These are phyloP conservation scores for Pseudococcus jackbeardsleyi DNA, from an alignment of 2,888 invertebrate species.

Conservation along the genomic window DNA sequence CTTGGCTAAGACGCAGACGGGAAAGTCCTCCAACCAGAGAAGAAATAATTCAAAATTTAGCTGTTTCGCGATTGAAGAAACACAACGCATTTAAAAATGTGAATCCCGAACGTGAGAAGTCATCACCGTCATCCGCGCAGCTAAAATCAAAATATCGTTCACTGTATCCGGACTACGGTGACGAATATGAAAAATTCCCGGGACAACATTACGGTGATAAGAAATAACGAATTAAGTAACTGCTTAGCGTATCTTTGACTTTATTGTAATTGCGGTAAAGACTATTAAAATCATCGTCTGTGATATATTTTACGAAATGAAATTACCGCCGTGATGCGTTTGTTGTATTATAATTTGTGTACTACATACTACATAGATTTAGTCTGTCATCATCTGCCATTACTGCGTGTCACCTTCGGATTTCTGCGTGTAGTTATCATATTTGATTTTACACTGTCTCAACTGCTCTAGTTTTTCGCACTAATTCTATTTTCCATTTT, in stretches of 20 bases:
- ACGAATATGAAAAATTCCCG: conserved; percentile 26
- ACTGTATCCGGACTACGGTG: neutral
- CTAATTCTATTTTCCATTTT: too few relatives aligned
- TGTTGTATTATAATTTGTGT: too few relatives aligned
- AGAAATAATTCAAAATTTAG: conserved; percentile 80
- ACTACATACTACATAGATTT: too few relatives aligned
- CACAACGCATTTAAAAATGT: conserved; percentile 75
- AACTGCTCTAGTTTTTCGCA: too few relatives aligned
- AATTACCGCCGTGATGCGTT: too few relatives aligned
- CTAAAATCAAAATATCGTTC: neutral
- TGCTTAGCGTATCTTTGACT: neutral
- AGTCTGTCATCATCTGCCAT: too few relatives aligned
- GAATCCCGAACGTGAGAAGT: neutral
- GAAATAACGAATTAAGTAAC: neutral
- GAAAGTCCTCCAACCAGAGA: conserved; percentile 79
- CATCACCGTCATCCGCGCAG: neutral
- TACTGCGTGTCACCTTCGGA: too few relatives aligned
- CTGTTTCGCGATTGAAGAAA: conserved; percentile 81
- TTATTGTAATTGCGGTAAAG: too few relatives aligned
- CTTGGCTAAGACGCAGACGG: conserved; percentile 83
- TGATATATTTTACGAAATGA: too few relatives aligned
- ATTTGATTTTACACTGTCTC: too few relatives aligned
- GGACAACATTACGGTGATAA: neutral
- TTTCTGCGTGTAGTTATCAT: too few relatives aligned
- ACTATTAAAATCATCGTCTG: too few relatives aligned